Percentiles rank a stretch among this genome's conserved stretches.
These are phyloP conservation scores for Sceloporus undulatus DNA, from an alignment of 2,113 vertebrate species.

Conservation along the genomic window DNA sequence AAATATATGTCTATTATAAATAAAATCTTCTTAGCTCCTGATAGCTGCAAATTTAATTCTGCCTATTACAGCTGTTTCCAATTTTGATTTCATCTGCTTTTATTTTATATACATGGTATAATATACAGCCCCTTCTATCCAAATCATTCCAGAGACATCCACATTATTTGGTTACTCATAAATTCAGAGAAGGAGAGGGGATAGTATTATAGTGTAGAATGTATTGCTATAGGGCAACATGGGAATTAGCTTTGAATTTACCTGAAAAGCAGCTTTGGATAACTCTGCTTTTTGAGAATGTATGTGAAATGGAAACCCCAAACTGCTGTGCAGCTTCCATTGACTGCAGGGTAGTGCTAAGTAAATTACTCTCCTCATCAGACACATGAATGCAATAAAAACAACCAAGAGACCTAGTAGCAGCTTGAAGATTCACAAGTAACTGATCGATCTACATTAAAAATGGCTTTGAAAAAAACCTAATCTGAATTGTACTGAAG, in stretches of 20 bases:
- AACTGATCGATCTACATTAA: neutral
- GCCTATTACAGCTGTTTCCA: conserved; percentile 4
- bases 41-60: neutral
- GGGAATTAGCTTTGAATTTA: conserved; percentile 10
- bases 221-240: neutral
- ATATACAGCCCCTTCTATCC: neutral
- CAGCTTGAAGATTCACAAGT: too few relatives aligned
- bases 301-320: neutral
- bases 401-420: too few relatives aligned
- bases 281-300: neutral
- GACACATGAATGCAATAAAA: neutral
- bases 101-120: neutral
- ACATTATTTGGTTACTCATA: neutral
- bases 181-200: neutral
- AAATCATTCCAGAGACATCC: neutral
- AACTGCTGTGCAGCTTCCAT: neutral
- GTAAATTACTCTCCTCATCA: neutral
- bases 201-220: neutral
- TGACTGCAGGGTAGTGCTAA: neutral
- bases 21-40: neutral
- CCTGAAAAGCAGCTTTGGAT: conserved; percentile 6
- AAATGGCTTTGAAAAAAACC: neutral
- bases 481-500: neutral
- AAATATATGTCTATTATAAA: neutral
- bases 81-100: conserved; percentile 20